phyloP scores from a whole-genome alignment of 2,113 vertebrate genomes.

The Leucosticte australis region DNA sequence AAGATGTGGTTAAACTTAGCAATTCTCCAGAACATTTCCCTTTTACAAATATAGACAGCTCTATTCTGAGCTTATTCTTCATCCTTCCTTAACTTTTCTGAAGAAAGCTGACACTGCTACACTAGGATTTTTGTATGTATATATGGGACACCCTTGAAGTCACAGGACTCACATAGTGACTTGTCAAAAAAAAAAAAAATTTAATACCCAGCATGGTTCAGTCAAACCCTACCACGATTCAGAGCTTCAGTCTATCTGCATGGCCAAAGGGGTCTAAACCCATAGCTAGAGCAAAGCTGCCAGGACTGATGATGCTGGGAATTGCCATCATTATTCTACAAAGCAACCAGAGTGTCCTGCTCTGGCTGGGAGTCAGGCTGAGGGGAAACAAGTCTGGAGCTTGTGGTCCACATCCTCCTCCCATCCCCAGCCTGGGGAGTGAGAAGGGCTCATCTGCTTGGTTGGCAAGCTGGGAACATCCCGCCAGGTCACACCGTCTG shows the following conservation, averaged over 20 bases:
- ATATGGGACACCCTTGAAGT: neutral
- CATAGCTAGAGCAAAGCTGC: neutral
- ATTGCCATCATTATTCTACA: neutral
- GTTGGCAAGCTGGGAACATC: neutral
- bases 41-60: neutral
- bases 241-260: neutral
- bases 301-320: neutral
- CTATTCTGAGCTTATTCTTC: neutral
- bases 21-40: neutral
- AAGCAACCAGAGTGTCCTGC: neutral
- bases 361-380: neutral
- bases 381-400: neutral
- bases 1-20: neutral
- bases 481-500: accelerated
- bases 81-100: neutral
- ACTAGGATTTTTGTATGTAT: accelerated
- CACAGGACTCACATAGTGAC: neutral
- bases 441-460: neutral
- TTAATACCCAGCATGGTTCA: neutral
- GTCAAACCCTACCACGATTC: neutral
- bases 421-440: accelerated
- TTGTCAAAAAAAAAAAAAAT: neutral
- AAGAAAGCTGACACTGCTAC: neutral
- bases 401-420: neutral
- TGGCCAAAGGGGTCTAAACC: neutral